Percentiles rank a stretch among this genome's conserved stretches.
These are phyloP conservation scores for Chironomus riparius DNA, from an alignment of 2,888 invertebrate species.

Conservation along the genomic window DNA sequence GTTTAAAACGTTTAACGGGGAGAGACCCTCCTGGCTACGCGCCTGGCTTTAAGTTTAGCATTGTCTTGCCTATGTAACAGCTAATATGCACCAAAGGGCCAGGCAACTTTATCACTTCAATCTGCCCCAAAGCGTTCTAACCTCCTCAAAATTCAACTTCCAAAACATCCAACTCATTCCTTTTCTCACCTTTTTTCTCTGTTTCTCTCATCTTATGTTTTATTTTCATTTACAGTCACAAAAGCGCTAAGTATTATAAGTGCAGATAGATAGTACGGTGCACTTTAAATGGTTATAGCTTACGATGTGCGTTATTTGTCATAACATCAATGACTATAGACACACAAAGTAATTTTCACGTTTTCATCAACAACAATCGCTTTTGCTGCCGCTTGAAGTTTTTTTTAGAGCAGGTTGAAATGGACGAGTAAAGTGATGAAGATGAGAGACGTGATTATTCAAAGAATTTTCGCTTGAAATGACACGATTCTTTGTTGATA, in stretches of 20 bases:
- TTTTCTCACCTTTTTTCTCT: neutral
- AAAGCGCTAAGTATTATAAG: neutral
- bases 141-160: no score
- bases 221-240: neutral
- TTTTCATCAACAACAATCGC: neutral
- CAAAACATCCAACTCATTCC: no score
- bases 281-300: conserved; percentile 5
- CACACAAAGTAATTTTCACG: neutral
- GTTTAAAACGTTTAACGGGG: no score
- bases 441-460: conserved; percentile 19
- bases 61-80: no score
- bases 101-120: no score
- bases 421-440: neutral
- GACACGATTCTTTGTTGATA: conserved; percentile 23
- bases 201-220: neutral
- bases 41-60: no score
- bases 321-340: conserved; percentile 8
- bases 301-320: conserved; percentile 25
- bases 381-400: neutral
- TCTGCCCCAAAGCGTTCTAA: no score
- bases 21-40: no score
- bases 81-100: no score
- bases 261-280: neutral
- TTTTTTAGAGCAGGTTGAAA: neutral
- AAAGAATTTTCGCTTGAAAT: conserved; percentile 11